phyloP scores from a whole-genome alignment of 1,140 invertebrate species.

The Arion vulgaris region DNA sequence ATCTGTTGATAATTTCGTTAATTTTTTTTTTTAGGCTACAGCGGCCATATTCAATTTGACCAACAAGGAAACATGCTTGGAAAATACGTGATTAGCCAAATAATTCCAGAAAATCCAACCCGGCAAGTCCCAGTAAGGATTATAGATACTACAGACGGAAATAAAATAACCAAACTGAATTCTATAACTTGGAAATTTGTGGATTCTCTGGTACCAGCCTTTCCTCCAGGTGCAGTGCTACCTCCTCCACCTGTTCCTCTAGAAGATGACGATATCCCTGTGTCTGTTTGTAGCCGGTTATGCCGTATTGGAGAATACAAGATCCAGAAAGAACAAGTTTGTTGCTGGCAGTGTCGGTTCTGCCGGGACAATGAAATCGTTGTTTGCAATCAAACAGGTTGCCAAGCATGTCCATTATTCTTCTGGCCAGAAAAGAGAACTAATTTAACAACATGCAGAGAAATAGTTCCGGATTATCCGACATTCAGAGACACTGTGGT shows the following conservation, averaged over 20 bases:
- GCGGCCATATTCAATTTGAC: constrained; percentile 36
- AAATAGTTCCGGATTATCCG: constrained; percentile 48
- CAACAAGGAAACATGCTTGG: constrained; percentile 41
- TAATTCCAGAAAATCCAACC: constrained; percentile 2
- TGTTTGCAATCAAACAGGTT: constrained; percentile 46
- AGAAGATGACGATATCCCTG: constrained; percentile 18
- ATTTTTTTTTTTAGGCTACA: constrained; percentile 22
- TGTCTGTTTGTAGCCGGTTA: constrained; percentile 43
- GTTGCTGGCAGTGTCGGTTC: constrained; percentile 40
- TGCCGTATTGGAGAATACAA: constrained; percentile 35
- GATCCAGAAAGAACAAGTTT: constrained; percentile 21
- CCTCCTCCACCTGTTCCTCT: background rate
- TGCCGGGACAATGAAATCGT: constrained; percentile 51
- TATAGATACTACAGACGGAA: background rate
- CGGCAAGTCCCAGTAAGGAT: constrained; percentile 1
- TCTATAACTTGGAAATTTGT: background rate
- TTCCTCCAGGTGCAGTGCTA: background rate
- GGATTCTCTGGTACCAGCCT: background rate
- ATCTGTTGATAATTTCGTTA: too few species aligned
- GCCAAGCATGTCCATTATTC: constrained; percentile 42
- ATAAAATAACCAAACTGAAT: background rate
- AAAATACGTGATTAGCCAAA: constrained; percentile 38
- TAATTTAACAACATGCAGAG: constrained; percentile 75
- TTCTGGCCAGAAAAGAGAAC: constrained; percentile 69
- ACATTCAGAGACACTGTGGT: constrained; percentile 57